These are phyloP conservation scores for Phyllotreta striolata DNA, from an alignment of 2,888 invertebrate genomes.

Conservation along the genomic window DNA sequence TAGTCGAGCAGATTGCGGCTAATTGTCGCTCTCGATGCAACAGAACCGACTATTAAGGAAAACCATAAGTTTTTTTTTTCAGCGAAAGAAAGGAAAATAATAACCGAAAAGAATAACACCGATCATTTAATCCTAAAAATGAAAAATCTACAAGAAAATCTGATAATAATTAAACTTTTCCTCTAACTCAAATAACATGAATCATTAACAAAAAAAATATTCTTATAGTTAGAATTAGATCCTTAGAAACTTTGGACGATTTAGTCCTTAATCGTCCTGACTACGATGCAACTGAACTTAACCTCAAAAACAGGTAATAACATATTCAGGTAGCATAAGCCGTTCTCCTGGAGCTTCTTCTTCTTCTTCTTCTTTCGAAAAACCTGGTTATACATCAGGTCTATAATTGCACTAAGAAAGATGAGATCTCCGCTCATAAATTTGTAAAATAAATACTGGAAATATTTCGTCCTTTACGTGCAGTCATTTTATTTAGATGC, in stretches of 20 bases:
- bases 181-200: neutral
- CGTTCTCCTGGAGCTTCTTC: slow-evolving; percentile 48
- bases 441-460: slow-evolving; percentile 62
- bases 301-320: slow-evolving; percentile 52
- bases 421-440: slow-evolving; percentile 61
- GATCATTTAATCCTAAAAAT: no score
- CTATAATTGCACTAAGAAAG: slow-evolving; percentile 60
- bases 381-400: slow-evolving; percentile 59
- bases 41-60: neutral
- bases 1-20: neutral
- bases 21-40: neutral
- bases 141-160: no score
- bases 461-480: slow-evolving; percentile 40
- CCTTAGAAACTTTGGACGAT: neutral
- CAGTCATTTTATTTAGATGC: slow-evolving; percentile 51
- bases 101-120: no score
- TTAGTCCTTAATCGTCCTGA: neutral
- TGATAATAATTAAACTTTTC: no score
- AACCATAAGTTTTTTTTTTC: no score
- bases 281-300: slow-evolving; percentile 33
- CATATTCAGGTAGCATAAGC: slow-evolving; percentile 60
- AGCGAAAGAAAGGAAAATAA: no score
- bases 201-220: no score
- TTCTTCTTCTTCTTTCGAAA: slow-evolving; percentile 42
- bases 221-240: no score